Base-by-base conservation (phyloP, 2,797 vertebrate genomes). In the Platyrinchus mystaceus region DNA sequence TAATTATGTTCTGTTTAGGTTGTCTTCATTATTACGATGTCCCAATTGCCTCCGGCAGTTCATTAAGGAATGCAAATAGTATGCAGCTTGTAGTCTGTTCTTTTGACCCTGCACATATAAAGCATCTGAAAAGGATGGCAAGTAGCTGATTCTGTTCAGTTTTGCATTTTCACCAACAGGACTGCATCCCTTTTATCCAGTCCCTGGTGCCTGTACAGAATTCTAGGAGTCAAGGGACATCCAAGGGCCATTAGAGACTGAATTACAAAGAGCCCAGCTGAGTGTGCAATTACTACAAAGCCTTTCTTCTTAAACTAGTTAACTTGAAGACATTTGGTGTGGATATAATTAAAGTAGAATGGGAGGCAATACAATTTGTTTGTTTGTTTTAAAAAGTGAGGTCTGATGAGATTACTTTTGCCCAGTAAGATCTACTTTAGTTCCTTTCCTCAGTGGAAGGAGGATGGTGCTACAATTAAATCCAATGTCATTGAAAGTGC, bases 51-150 rank as follows among this genome's bases (percentile, higher is more conserved):
- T 95, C 52, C 74, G 92, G 86, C 84, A 73, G 93, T 95, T 94
- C 94, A 82, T 96, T 96, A 95, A 70, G 71, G 86, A 95, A 90
- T 74, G 94, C 78, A 89, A 97, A 89, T 90, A 80, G 30, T 68
- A 34, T 50, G 44, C 66, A 80, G 85, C 74, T 93, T 64, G 43
- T 67, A 43, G 53, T 92, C 95, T 80, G 81, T 89, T 93, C 64
- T 87, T 90, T 80, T 93, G 92, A 95, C 90, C 75, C 89, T 68
- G 19, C 34, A 44, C 23, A 4, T 70, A 76, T 39, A 93, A 79
- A 88, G 41, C 18, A 75, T 70, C 41, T 73, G 63, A 39, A 70
- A 87, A 67, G 32, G 55, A 66, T 47, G 41, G 18, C 22, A 67
- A 77, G 55, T 41, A 56, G 39, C 56, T 79, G 70, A 53, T 70